Conservation (phyloP, 2,888 invertebrate genomes). For the Campoletis raptor region DNA sequence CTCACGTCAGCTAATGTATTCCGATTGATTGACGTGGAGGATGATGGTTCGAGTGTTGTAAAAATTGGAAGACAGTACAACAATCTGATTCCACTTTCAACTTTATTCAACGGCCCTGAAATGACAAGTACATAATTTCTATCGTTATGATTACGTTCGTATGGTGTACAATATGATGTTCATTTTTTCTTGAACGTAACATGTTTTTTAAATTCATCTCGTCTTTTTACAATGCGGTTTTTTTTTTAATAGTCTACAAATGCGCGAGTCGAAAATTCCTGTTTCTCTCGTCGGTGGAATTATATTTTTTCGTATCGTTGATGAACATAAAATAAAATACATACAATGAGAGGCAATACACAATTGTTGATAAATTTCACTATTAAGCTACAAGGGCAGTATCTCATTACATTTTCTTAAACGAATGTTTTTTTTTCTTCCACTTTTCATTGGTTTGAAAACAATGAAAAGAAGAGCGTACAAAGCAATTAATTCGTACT, state of each 20-base stretch:
- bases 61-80: conserved; percentile 85
- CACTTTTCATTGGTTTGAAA: neutral
- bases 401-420: conserved; percentile 42
- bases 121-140: conserved; percentile 47
- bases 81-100: conserved; percentile 84
- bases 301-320: neutral
- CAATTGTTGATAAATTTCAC: conserved; percentile 37
- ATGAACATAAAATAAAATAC: conserved; percentile 15
- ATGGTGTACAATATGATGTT: conserved; percentile 44
- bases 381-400: conserved; percentile 60
- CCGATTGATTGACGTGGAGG: conserved; percentile 74
- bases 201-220: neutral
- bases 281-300: conserved; percentile 4
- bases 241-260: conserved; percentile 14
- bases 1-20: conserved; percentile 74
- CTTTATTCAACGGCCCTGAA: conserved; percentile 81
- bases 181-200: neutral
- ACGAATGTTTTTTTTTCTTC: neutral
- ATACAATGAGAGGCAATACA: conserved; percentile 39
- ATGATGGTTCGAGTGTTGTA: conserved; percentile 84
- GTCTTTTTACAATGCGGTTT: neutral
- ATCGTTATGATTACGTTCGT: neutral
- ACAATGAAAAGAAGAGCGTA: neutral
- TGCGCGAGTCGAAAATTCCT: neutral
- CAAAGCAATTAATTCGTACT: neutral